A percentile compares a stretch with the other conserved stretches of the same genome.
Conservation (phyloP, 2,797 vertebrate species). For the Serranus cabrilla region DNA sequence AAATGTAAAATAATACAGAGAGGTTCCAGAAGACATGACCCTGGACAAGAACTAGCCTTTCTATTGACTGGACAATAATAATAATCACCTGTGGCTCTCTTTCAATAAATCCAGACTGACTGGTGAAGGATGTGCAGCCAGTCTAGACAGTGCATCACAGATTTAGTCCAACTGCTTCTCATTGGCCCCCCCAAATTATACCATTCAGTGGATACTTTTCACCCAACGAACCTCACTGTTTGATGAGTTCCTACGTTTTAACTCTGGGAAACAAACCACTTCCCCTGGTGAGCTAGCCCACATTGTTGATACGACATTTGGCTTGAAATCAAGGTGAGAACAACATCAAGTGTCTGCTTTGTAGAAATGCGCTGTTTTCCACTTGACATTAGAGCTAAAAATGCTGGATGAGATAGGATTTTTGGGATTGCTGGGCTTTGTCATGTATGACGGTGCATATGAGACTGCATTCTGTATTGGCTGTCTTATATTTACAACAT, state of each 20-base stretch:
- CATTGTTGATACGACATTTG: conserved; percentile 45
- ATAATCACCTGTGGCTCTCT: neutral
- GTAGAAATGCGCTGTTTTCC: conserved; percentile 18
- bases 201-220: conserved; percentile 21
- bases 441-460: conserved; percentile 4
- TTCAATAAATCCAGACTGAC: neutral
- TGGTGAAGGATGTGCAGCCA: neutral
- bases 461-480: neutral
- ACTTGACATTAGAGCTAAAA: conserved; percentile 25
- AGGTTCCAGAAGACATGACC: too few species aligned
- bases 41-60: neutral
- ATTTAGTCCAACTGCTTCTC: conserved; percentile 5
- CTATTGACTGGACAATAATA: neutral
- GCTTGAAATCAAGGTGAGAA: conserved; percentile 56
- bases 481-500: conserved; percentile 24
- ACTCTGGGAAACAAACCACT: conserved; percentile 32
- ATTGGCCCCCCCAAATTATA: conserved; percentile 4
- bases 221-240: conserved; percentile 35
- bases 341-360: conserved; percentile 21
- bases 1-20: too few species aligned
- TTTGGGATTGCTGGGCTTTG: neutral
- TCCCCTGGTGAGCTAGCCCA: conserved; percentile 35
- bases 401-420: conserved; percentile 9
- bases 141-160: conserved; percentile 7
- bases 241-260: conserved; percentile 31